Evolutionary conservation across 64 coral and sea anemone species (phyloP).

Genomic region (Pocillopora damicornis): DNA sequence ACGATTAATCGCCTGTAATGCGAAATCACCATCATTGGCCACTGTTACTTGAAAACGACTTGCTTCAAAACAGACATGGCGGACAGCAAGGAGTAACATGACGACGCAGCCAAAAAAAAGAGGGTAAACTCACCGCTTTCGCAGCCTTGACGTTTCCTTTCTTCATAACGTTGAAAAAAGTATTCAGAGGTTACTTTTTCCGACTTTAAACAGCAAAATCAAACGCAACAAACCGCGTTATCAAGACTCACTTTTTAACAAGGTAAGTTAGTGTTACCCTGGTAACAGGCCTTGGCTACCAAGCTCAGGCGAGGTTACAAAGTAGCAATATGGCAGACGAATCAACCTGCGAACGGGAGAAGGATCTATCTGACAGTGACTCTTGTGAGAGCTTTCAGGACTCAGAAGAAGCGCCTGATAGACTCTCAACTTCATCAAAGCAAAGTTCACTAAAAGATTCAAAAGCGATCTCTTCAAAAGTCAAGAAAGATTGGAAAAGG

Average conservation of each 20-base stretch:
- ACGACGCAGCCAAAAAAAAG: not conserved
- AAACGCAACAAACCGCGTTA: not conserved
- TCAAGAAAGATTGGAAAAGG: not conserved
- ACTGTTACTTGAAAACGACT: not conserved
- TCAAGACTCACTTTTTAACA: not conserved
- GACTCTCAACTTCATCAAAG: not conserved
- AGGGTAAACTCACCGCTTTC: slow-evolving; percentile 33
- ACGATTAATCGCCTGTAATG: not conserved
- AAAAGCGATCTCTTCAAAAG: not conserved
- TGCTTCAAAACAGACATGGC: slow-evolving; percentile 11
- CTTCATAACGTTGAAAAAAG: slow-evolving; percentile 36
- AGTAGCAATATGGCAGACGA: slow-evolving; percentile 11
- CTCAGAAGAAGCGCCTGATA: not conserved
- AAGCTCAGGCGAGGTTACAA: slow-evolving; percentile 14
- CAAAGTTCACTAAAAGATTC: not conserved
- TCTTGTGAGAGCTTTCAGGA: not conserved
- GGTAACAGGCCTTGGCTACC: slow-evolving; percentile 33
- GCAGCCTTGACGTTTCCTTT: slow-evolving; percentile 32
- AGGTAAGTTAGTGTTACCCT: slow-evolving; percentile 30
- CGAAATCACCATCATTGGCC: not conserved
- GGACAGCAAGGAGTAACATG: not conserved
- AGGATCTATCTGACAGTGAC: not conserved
- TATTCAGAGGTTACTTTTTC: not conserved
- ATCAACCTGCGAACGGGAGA: not conserved
- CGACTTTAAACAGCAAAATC: not conserved